These are phyloP conservation scores for Ridgeia piscesae DNA, from an alignment of 1,140 invertebrate species.

Conservation along the genomic window DNA sequence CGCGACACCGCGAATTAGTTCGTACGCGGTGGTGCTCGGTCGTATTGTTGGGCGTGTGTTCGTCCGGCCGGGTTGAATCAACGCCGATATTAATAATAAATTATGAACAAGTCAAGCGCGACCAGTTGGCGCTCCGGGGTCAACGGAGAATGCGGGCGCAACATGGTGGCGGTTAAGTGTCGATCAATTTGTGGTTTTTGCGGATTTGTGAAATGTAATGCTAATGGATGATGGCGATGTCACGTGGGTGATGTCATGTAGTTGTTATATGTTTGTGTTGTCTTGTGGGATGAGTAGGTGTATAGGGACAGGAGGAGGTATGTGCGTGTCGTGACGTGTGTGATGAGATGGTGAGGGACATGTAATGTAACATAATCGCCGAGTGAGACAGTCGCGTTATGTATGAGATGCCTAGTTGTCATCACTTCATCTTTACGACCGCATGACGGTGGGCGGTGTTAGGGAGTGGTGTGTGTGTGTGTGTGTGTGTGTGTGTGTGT, in stretches of 20 bases:
- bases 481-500: constrained; percentile 3
- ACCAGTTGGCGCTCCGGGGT: background rate
- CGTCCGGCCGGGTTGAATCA: background rate
- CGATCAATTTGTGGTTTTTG: background rate
- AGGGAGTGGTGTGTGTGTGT: constrained; percentile 3
- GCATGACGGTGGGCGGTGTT: background rate
- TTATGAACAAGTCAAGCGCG: background rate
- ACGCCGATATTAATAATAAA: background rate
- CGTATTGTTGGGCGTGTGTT: background rate
- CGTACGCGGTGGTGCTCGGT: background rate
- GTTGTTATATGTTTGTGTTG: too few species aligned
- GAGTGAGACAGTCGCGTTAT: background rate
- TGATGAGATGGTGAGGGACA: background rate
- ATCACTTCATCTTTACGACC: background rate
- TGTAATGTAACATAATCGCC: background rate
- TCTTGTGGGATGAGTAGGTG: background rate
- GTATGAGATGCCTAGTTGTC: background rate
- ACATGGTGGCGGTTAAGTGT: background rate
- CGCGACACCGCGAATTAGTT: background rate
- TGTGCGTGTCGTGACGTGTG: background rate
- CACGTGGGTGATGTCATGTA: background rate
- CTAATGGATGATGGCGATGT: background rate
- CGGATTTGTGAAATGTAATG: background rate
- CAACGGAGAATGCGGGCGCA: background rate
- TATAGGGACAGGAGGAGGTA: background rate